Conservation (phyloP, 30 jellyfish, hydroid and myxozoan species). For the Morbakka virulenta region DNA sequence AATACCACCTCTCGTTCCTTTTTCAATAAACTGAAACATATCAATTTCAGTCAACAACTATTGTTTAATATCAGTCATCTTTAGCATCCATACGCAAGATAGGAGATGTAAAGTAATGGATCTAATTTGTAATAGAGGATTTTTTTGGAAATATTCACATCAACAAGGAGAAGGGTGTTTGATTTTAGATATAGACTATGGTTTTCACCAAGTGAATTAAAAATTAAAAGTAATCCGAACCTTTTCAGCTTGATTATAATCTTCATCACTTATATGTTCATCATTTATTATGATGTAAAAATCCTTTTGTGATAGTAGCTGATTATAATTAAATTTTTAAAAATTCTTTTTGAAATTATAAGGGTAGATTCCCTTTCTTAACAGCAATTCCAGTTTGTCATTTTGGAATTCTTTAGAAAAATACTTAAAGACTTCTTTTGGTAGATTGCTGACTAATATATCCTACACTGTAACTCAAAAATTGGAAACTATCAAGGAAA, state of each 20-base stretch:
- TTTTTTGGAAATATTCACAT: too few species aligned
- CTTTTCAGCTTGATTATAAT: conserved; percentile 28
- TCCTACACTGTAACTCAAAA: conserved; percentile 37
- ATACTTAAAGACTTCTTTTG: conserved; percentile 1
- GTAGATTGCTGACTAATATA: conserved; percentile 16
- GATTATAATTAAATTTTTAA: conserved; percentile 7
- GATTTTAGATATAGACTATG: conserved; percentile 26
- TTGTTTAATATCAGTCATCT: conserved; percentile 23
- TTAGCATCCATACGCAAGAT: conserved; percentile 49
- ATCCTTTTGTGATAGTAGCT: conserved; percentile 20
- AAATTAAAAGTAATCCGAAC: conserved; percentile 5
- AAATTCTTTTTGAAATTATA: conserved; percentile 44
- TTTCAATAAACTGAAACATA: too few species aligned
- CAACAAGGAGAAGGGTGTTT: conserved; percentile 35
- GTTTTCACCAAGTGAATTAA: conserved; percentile 7
- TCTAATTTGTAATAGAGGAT: conserved; percentile 30
- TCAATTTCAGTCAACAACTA: conserved; percentile 15
- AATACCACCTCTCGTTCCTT: too few species aligned
- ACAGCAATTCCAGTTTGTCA: conserved; percentile 12
- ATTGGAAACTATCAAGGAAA: conserved; percentile 31
- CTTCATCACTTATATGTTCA: conserved; percentile 20
- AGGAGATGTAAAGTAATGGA: conserved; percentile 56
- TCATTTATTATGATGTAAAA: conserved; percentile 3
- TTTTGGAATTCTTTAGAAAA: background rate
- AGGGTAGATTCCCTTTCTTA: conserved; percentile 66